A percentile compares a stretch with the other conserved stretches of the same genome.
phyloP scores from a whole-genome alignment of 2,888 invertebrate species.

The Mongoloraphidia duomilia region DNA sequence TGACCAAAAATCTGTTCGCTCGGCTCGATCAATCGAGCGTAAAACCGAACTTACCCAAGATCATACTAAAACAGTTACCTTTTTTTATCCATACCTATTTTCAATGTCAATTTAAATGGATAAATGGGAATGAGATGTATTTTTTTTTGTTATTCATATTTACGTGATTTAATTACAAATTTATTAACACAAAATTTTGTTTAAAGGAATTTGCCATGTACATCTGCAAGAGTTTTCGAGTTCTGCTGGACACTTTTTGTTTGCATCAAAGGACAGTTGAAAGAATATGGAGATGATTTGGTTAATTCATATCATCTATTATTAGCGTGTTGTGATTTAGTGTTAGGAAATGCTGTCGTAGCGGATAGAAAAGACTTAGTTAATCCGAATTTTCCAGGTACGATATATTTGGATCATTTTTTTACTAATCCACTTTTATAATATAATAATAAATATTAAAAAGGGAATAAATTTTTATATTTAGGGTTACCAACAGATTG shows the following conservation, averaged over 20 bases:
- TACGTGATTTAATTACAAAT: too few species aligned
- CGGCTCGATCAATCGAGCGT: too few species aligned
- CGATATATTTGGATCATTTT: conserved; percentile 13
- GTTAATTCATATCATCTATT: conserved; percentile 89
- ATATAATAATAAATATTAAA: conserved; percentile 1
- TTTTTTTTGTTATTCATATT: too few species aligned
- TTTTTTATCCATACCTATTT: too few species aligned
- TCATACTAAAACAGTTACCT: too few species aligned
- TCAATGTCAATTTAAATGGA: too few species aligned
- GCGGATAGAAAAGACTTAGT: conserved; percentile 69
- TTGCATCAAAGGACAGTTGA: conserved; percentile 75
- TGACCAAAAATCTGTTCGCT: too few species aligned
- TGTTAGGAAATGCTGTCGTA: conserved; percentile 74
- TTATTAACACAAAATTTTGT: conserved; percentile 22
- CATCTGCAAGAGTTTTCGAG: conserved; percentile 72
- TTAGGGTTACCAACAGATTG: conserved; percentile 59
- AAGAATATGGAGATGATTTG: conserved; percentile 77
- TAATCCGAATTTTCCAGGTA: conserved; percentile 70
- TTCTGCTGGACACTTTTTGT: conserved; percentile 91
- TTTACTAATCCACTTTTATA: neutral
- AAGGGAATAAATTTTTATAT: conserved; percentile 9
- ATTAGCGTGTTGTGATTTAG: conserved; percentile 79
- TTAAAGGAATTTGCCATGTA: conserved; percentile 58
- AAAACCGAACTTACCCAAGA: too few species aligned
- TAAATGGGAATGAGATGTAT: too few species aligned